phyloP scores from a whole-genome alignment of 2,888 invertebrate genomes.

The Crioceris asparagi region DNA sequence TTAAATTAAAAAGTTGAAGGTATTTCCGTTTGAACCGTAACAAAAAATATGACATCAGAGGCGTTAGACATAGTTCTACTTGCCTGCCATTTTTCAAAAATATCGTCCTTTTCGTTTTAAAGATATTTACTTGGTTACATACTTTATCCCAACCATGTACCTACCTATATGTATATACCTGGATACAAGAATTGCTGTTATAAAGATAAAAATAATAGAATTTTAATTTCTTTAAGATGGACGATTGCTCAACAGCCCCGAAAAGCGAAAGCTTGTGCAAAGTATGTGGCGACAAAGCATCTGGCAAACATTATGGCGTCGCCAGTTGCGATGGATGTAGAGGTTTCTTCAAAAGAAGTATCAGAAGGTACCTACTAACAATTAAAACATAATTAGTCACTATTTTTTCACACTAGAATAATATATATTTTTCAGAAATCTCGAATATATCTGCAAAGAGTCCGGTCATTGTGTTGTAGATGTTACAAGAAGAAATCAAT shows the following conservation, averaged over 20 bases:
- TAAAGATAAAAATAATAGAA: not conserved
- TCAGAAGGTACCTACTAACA: slow-evolving; percentile 55
- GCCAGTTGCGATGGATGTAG: slow-evolving; percentile 82
- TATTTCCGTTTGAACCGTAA: no score
- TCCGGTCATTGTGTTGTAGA: slow-evolving; percentile 80
- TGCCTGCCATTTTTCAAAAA: no score
- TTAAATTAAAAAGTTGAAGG: no score
- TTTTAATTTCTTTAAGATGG: slow-evolving; percentile 25
- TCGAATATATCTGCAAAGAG: slow-evolving; percentile 89
- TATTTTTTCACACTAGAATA: not conserved
- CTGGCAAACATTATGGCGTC: slow-evolving; percentile 84
- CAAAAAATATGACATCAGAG: no score
- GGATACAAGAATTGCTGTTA: no score
- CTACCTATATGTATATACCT: no score
- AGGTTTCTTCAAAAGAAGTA: slow-evolving; percentile 90
- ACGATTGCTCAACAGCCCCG: slow-evolving; percentile 25
- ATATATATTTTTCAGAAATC: slow-evolving; percentile 47
- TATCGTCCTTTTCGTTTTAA: no score
- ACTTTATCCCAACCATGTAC: no score
- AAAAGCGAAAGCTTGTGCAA: slow-evolving; percentile 60
- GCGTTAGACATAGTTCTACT: no score
- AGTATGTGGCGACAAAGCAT: slow-evolving; percentile 81
- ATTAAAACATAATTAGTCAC: not conserved
- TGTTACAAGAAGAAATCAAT: slow-evolving; percentile 85
- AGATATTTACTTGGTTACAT: no score